These are phyloP conservation scores for Synergus japonicus DNA, from an alignment of 2,888 invertebrate genomes.

Conservation along the genomic window DNA sequence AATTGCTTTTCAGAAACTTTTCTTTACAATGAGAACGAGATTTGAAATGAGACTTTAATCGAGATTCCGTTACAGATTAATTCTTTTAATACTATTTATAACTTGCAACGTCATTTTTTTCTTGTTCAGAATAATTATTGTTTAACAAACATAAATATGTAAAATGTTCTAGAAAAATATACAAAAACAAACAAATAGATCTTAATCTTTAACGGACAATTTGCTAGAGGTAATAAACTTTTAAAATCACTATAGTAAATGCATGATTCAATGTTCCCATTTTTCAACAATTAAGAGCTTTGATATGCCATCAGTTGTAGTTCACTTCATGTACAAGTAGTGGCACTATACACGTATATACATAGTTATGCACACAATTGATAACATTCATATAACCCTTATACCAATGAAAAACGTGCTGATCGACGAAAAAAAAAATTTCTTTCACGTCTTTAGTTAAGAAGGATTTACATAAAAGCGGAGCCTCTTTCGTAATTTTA, in stretches of 20 bases:
- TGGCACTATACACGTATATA: constrained; percentile 9
- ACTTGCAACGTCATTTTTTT: neutral
- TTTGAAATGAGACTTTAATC: neutral
- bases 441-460: neutral
- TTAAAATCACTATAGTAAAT: constrained; percentile 21
- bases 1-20: neutral
- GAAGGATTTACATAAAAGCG: constrained; percentile 9
- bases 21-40: neutral
- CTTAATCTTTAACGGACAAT: constrained; percentile 1
- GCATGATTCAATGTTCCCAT: constrained; percentile 16
- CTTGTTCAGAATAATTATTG: no score
- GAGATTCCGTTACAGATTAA: neutral
- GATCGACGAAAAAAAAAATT: neutral
- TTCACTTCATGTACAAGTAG: neutral
- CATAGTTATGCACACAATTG: constrained; percentile 28
- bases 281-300: constrained; percentile 1
- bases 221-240: neutral
- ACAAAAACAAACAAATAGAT: constrained; percentile 9
- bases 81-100: neutral
- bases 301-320: constrained; percentile 2
- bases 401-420: neutral
- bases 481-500: constrained; percentile 3
- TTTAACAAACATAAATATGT: neutral
- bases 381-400: constrained; percentile 26
- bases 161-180: constrained; percentile 23